A percentile compares a stretch with the other conserved stretches of the same genome.
Conservation (phyloP, 92 coral and sea anemone species). For the Plumapathes pennacea region DNA sequence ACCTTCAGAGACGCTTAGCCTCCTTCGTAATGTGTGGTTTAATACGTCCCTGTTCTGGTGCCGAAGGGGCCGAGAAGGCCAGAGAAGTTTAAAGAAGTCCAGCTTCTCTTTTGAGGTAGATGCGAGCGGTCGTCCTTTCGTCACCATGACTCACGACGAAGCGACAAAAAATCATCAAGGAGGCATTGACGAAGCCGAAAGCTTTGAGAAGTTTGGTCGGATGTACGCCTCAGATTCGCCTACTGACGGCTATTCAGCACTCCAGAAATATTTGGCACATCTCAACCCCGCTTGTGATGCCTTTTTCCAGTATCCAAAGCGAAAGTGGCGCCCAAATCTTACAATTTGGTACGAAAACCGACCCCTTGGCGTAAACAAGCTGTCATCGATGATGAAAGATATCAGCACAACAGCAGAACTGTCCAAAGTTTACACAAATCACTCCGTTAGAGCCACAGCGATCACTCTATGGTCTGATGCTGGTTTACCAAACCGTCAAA, state of each 20-base stretch:
- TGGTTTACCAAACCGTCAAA: slow-evolving; percentile 45
- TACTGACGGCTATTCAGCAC: slow-evolving; percentile 28
- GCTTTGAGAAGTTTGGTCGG: slow-evolving; percentile 17
- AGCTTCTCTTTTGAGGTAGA: slow-evolving; percentile 27
- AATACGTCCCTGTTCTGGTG: slow-evolving; percentile 43
- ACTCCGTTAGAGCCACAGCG: slow-evolving; percentile 44
- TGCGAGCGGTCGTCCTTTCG: slow-evolving; percentile 10
- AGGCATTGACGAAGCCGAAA: slow-evolving; percentile 13
- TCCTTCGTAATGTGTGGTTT: slow-evolving; percentile 50
- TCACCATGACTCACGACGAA: slow-evolving; percentile 35
- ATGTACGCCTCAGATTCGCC: slow-evolving; percentile 25
- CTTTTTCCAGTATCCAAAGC: too few species aligned
- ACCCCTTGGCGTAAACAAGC: too few species aligned
- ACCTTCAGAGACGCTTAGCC: slow-evolving; percentile 22
- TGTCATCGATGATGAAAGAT: too few species aligned
- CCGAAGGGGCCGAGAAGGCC: slow-evolving; percentile 59
- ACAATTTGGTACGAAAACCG: too few species aligned
- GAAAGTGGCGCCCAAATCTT: too few species aligned
- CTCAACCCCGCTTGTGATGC: too few species aligned
- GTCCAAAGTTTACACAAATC: slow-evolving; percentile 32
- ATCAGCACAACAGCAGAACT: too few species aligned
- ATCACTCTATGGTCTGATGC: slow-evolving; percentile 42
- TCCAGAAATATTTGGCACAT: too few species aligned
- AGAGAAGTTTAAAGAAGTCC: slow-evolving; percentile 9
- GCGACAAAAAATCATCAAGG: slow-evolving; percentile 43